Base-by-base conservation (phyloP, 2,888 invertebrate genomes). In the Lissonota sp. region DNA sequence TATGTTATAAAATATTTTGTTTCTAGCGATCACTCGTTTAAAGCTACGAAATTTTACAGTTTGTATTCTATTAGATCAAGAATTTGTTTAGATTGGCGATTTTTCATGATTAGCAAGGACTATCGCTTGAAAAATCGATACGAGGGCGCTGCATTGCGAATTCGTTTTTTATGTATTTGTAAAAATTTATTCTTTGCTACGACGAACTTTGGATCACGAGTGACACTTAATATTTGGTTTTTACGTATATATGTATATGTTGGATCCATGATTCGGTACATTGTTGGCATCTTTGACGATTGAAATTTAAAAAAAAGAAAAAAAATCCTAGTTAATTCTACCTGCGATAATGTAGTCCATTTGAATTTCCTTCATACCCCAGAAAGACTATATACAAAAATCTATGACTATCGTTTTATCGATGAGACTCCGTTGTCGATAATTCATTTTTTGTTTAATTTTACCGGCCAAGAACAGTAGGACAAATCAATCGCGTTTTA, bases 231-330 rank as follows among this genome's bases (percentile, higher is more conserved):
- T 67, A 67, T 67, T 73, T 79, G 46, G 72, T 49, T 53, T 62
- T 40, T 63, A 44, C 55, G 55, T 79, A 55, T n/a, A 69, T 53
- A 73, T 67, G 26, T 58, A 49, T 26, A 44, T 74, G 6, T 14
- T 64, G 10, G 51, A 40, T 78, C 49, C 60, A 8, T 7, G 12
- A 49, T 46, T 49, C 37, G 26, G 26, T 37, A 26, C 39, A 70
- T 49, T 37, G 71, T 77, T 77, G 77, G 71, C 77, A 72, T 78
- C 64, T 42, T 79, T 67, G 67, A 79, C 53, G 37, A 55, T 67
- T 42, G 57, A 67, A n/a, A 55, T 44, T 62, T 67, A 44, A 66
- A 58, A 14, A 44, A 66, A 58, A 14, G 58, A 72, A 55, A 66
- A 78, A 10, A 66, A 62, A 73, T 44, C 62, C 53, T 53, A 39